phyloP scores from a whole-genome alignment of 2,888 invertebrate genomes.

The Chaetogeoica ovagalla region DNA sequence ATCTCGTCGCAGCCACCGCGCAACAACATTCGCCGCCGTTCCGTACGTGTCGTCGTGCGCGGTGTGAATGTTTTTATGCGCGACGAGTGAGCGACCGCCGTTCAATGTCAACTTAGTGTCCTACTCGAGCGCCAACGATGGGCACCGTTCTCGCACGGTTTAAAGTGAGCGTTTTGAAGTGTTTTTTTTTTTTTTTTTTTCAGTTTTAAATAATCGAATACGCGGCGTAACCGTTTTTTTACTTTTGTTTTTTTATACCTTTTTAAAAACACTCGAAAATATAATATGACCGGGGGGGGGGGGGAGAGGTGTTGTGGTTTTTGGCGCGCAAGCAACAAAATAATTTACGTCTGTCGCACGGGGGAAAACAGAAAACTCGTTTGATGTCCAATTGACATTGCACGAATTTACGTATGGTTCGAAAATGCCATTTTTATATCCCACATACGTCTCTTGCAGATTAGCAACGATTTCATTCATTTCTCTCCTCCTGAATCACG shows the following conservation, averaged over 20 bases:
- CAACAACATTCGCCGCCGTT: too few relatives aligned
- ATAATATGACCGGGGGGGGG: too few relatives aligned
- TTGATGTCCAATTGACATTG: background rate
- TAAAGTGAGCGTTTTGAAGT: slow-evolving; percentile 44
- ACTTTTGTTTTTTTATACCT: too few relatives aligned
- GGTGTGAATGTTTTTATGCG: too few relatives aligned
- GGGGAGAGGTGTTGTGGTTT: background rate
- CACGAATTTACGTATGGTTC: background rate
- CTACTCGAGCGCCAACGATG: slow-evolving; percentile 30
- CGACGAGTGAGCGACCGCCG: too few relatives aligned
- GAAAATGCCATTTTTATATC: background rate
- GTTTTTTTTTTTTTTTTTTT: background rate
- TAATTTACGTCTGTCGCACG: background rate
- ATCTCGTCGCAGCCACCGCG: too few relatives aligned
- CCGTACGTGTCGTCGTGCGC: too few relatives aligned
- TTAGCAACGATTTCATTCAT: too few relatives aligned
- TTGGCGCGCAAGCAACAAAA: background rate
- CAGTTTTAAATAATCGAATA: too few relatives aligned
- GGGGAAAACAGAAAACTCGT: background rate
- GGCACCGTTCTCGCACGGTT: slow-evolving; percentile 53
- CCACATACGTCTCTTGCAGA: too few relatives aligned
- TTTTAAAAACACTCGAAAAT: background rate
- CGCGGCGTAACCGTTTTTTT: too few relatives aligned
- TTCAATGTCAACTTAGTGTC: slow-evolving; percentile 36
- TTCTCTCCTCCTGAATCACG: too few relatives aligned